Evolutionary conservation across 2,113 vertebrate species (phyloP).

Genomic region (Madoqua kirkii): DNA sequence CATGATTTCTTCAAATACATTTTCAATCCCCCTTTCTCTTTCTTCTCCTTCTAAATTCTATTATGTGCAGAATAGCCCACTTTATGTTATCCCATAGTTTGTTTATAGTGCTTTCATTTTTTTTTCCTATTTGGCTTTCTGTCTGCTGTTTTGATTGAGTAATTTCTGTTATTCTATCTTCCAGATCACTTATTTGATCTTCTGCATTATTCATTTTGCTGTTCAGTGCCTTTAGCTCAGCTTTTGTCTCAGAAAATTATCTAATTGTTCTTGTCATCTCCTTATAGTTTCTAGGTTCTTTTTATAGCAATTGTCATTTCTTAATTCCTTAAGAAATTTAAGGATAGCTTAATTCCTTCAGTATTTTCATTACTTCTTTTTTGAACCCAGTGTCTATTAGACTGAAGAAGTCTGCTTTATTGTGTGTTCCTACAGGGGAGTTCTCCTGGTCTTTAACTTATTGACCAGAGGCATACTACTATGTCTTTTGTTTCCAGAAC

Average conservation of each 20-base stretch:
- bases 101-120: background rate
- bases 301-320: background rate
- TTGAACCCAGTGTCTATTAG: background rate
- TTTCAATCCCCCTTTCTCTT: background rate
- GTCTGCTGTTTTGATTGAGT: background rate
- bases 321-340: background rate
- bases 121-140: background rate
- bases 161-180: background rate
- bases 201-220: background rate
- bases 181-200: background rate
- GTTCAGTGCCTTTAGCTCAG: background rate
- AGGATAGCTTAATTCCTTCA: background rate
- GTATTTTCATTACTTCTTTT: background rate
- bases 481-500: background rate
- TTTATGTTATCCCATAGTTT: background rate
- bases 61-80: background rate
- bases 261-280: background rate
- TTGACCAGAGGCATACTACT: background rate
- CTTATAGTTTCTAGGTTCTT: background rate
- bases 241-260: background rate
- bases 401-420: background rate
- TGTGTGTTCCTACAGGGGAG: background rate
- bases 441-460: background rate
- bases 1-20: background rate
- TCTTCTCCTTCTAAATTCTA: background rate